These are phyloP conservation scores for Cassiopea andromeda DNA, from an alignment of 30 jellyfish, hydroid and myxozoan genomes.

Conservation along the genomic window DNA sequence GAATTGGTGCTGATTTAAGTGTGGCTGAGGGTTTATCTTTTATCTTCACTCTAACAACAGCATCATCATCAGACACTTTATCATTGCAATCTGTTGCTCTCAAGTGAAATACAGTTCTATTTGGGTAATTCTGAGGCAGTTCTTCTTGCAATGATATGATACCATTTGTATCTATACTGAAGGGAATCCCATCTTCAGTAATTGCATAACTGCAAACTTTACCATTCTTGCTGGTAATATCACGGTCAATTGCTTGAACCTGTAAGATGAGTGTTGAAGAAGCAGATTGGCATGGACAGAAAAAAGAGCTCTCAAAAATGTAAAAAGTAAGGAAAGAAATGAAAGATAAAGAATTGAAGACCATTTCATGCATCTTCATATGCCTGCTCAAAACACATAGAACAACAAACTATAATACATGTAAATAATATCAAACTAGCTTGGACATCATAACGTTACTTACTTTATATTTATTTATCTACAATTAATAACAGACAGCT, in stretches of 20 bases:
- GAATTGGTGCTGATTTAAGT: conserved; percentile 5
- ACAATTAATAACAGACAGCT: no score
- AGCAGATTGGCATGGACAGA: background rate
- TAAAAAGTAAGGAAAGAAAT: background rate
- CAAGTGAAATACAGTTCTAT: conserved; percentile 43
- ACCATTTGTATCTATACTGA: conserved; percentile 47
- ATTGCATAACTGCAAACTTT: conserved; percentile 66
- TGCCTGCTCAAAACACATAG: no score
- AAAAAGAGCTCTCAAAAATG: background rate
- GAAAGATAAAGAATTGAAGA: no score
- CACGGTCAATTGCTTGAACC: conserved; percentile 79
- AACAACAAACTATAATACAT: no score
- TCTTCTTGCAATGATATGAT: conserved; percentile 54
- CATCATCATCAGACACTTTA: conserved; percentile 66
- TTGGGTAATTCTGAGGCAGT: conserved; percentile 18
- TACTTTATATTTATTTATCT: no score
- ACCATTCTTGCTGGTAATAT: conserved; percentile 69
- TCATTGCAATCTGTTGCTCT: conserved; percentile 70
- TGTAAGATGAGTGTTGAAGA: background rate
- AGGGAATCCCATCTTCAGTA: conserved; percentile 58
- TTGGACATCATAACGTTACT: no score
- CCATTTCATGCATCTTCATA: no score
- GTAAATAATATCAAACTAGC: no score
- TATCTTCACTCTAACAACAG: conserved; percentile 62
- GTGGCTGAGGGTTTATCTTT: conserved; percentile 8